A percentile compares a stretch with the other conserved stretches of the same genome.
Evolutionary conservation across 2,113 vertebrate species (phyloP).

Genomic region (Tetrax tetrax): DNA sequence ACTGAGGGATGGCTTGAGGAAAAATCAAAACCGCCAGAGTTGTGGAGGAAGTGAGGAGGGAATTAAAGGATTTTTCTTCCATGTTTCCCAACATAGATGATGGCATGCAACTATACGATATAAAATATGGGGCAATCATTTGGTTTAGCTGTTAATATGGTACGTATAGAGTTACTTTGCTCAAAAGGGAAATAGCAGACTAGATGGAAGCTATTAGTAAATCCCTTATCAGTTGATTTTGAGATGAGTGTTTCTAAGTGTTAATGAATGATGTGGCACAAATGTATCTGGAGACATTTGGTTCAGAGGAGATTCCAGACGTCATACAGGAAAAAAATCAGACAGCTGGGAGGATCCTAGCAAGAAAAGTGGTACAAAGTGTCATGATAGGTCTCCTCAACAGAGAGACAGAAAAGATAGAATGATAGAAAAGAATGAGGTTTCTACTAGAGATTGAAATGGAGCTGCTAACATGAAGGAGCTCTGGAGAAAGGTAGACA

Average conservation of each 20-base stretch:
- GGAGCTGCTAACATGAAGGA: background rate
- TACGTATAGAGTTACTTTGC: background rate
- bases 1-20: background rate
- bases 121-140: background rate
- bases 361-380: background rate
- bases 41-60: background rate
- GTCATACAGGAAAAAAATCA: background rate
- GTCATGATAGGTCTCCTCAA: background rate
- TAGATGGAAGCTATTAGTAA: background rate
- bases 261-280: background rate
- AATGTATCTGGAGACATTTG: background rate
- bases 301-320: background rate
- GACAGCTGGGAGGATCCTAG: background rate
- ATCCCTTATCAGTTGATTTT: background rate
- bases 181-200: background rate
- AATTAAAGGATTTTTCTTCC: background rate
- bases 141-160: background rate
- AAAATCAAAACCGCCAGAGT: background rate
- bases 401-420: background rate
- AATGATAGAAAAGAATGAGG: background rate
- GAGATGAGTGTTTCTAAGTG: background rate
- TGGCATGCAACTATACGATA: background rate
- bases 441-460: background rate
- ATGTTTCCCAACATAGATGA: background rate
- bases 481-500: background rate